phyloP scores from a whole-genome alignment of 2,888 invertebrate genomes.

The Macrosoma leucophasiata region DNA sequence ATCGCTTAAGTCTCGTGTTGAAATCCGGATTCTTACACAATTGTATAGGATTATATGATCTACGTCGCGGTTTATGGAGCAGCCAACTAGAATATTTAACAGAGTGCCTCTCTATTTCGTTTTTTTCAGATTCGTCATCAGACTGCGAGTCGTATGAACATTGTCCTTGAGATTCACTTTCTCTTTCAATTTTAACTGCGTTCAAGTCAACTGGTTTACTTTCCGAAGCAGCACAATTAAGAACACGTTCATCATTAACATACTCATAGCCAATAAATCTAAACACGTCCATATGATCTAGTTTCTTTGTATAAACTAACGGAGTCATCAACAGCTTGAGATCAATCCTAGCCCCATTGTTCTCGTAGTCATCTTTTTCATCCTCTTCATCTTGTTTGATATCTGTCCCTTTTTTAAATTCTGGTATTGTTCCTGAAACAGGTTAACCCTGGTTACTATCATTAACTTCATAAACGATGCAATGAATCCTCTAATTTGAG shows the following conservation, averaged over 20 bases:
- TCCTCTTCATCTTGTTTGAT: slow-evolving; percentile 27
- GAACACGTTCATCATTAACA: slow-evolving; percentile 33
- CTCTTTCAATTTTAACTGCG: slow-evolving; percentile 23
- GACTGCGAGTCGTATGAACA: slow-evolving; percentile 1
- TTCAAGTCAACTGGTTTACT: slow-evolving; percentile 42
- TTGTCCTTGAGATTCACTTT: slow-evolving; percentile 12
- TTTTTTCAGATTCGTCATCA: slow-evolving; percentile 3
- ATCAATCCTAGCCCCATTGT: slow-evolving; percentile 40
- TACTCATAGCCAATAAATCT: slow-evolving; percentile 28
- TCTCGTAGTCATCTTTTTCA: slow-evolving; percentile 9
- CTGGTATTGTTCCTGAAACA: too few species aligned
- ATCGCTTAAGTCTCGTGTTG: slow-evolving; percentile 53
- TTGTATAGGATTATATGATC: slow-evolving; percentile 51
- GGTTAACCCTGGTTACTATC: too few species aligned
- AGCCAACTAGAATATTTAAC: slow-evolving; percentile 45
- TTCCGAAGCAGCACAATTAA: slow-evolving; percentile 40
- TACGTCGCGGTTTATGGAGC: slow-evolving; percentile 49
- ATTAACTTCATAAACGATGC: too few species aligned
- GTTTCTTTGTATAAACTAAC: slow-evolving; percentile 47
- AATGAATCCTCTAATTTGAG: too few species aligned
- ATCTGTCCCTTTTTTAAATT: too few species aligned
- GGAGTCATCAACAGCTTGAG: slow-evolving; percentile 53
- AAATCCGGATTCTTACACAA: slow-evolving; percentile 67
- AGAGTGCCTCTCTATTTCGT: slow-evolving; percentile 28
- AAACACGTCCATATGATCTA: slow-evolving; percentile 49